Evolutionary conservation across 2,888 invertebrate genomes (phyloP), one percentile per base, ranked within the genome.

Genomic region (Acrobasis repandana): DNA sequence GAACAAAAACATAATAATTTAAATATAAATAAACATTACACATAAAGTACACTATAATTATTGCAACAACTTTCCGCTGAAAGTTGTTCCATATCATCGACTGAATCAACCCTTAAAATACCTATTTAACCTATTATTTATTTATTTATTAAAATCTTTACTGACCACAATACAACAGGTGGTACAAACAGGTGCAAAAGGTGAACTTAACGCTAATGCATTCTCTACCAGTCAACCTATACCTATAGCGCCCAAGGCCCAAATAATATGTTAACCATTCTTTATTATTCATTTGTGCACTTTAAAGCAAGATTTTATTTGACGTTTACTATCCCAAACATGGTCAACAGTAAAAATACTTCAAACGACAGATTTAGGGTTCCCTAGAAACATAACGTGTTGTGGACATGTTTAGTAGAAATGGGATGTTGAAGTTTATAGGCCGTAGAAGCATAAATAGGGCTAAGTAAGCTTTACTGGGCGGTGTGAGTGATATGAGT

Each of bases 401-500:
- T 87, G 86, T 76, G 78, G 85, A 85, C 86, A 86, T 83, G 81
- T 83, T 85, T 84, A 83, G 76, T 75, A 76, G 78, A 79, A 78
- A 83, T 77, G 76, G 81, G 72, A 73, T 75, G 72, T 76, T 76
- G 71, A 66, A 49, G 18, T 18, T 49, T 14, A 43, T 43, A 43
- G 43, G 43, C 43, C 43, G 43, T 43, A 43, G 43, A 43, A n/a
- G 43, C 43, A 43, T 43, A 43, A 43, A 43, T 43, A 43, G 43
- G n/a, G n/a, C 14, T 43, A 43, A 43, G 43, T 43, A 43, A 43
- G 43, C 43, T 43, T 43, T 43, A 43, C 43, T 43, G 43, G 43
- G n/a, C 43, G 11, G 43, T 43, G 43, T 43, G 43, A 43, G 43
- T 14, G 43, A 14, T 43, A 43, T 43, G n/a, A 43, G n/a, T 11